Conservation (phyloP, 1,140 invertebrate genomes). For the Orchestia grillus region DNA sequence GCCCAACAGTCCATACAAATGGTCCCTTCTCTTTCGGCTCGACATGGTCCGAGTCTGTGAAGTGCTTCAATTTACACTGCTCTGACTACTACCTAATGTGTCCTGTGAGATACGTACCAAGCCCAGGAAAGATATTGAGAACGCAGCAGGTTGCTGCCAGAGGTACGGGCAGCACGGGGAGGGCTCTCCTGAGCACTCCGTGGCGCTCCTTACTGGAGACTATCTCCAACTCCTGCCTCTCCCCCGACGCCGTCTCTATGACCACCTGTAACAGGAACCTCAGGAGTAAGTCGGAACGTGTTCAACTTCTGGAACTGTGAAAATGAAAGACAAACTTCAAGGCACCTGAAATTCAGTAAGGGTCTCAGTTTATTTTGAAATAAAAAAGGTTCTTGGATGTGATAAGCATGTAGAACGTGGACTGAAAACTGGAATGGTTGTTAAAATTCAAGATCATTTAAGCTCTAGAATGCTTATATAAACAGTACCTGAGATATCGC, state of each 20-base stretch:
- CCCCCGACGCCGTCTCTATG: constrained; percentile 60
- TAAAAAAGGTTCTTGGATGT: not conserved
- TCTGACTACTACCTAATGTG: too few relatives aligned
- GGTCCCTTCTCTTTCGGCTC: too few relatives aligned
- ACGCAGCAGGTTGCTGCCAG: constrained; percentile 58
- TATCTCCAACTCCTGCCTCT: constrained; percentile 61
- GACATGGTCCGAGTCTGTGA: too few relatives aligned
- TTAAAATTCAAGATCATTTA: not conserved
- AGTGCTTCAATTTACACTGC: too few relatives aligned
- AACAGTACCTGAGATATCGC: not conserved
- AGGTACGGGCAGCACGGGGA: constrained; percentile 60
- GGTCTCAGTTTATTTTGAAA: not conserved
- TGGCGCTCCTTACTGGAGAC: constrained; percentile 60
- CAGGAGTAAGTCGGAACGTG: not conserved
- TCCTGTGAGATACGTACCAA: constrained; percentile 41
- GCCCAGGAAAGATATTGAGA: constrained; percentile 61
- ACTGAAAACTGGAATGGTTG: not conserved
- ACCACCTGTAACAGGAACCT: constrained; percentile 57
- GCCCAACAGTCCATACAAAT: too few relatives aligned
- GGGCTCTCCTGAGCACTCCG: constrained; percentile 59
- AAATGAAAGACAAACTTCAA: not conserved
- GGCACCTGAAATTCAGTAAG: not conserved
- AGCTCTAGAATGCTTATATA: not conserved
- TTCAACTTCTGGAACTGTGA: not conserved
- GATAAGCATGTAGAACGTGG: not conserved